Base-by-base conservation (phyloP, 2,888 invertebrate genomes). In the Phlogophora meticulosa region DNA sequence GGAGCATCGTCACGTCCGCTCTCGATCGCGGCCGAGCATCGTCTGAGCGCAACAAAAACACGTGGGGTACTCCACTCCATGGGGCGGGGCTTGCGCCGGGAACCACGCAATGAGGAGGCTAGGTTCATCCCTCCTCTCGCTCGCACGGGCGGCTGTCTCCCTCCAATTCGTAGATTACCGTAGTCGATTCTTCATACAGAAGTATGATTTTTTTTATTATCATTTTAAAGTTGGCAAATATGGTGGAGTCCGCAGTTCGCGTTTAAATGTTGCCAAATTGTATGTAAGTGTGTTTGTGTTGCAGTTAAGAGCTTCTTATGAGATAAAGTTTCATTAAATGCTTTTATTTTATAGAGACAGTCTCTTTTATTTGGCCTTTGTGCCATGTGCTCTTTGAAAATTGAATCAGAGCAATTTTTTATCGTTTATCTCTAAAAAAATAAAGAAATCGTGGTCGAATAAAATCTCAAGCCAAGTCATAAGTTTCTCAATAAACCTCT, bases 161-260 rank as follows among this genome's bases (percentile, higher is more conserved):
- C 55, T 92, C 87, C 73, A 80, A 89, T 89, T 86, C 88, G 91
- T 89, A 90, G 87, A 88, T 88, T 89, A 89, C 88, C 36, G 86
- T 87, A 91, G 89, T 91, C 91, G 91, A 92, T 93, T 91, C 88
- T 92, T 93, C 92, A 92, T 92, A 90, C 88, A 86, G 86, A 83
- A 87, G 88, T 88, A 89, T 90, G 89, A 89, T 91, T 92, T 92
- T 81, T 81, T 93, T 93, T 92, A 91, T 91, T 84, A 89, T 86
- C 82, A 83, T 91, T 90, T 88, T 86, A 91, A 91, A 90, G 91
- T 90, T 85, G 79, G 81, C 82, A 83, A 88, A 88, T 88, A 88
- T 86, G 87, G 87, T 81, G 83, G 82, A 74, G 67, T 72, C 57
- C 66, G 61, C 78, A 81, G 65, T 82, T 76, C 13, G 83, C 78